These are phyloP conservation scores for Stichodactyla mertensii DNA, from an alignment of 64 coral and sea anemone genomes.

Conservation along the genomic window DNA sequence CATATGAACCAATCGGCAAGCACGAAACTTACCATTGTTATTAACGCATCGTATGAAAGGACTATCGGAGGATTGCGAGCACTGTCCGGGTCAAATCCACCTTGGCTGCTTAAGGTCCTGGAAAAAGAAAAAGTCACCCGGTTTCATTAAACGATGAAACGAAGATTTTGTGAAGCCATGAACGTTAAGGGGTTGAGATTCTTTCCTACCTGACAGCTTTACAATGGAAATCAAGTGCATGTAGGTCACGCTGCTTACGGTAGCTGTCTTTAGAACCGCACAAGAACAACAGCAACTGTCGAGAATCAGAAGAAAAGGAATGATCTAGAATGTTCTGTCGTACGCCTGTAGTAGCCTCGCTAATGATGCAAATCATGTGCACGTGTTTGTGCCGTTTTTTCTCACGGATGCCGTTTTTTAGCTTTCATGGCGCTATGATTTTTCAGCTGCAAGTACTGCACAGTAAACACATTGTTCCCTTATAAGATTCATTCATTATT, in stretches of 20 bases:
- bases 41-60: slow-evolving; percentile 73
- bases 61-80: slow-evolving; percentile 56
- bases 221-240: slow-evolving; percentile 84
- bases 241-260: slow-evolving; percentile 74
- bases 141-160: background rate
- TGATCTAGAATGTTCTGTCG: no score
- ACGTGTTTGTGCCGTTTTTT: no score
- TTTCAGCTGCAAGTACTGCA: no score
- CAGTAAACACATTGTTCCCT: no score
- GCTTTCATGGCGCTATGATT: no score
- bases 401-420: no score
- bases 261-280: slow-evolving; percentile 98
- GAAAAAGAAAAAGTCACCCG: background rate
- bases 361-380: no score
- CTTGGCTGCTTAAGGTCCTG: slow-evolving; percentile 68
- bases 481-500: no score
- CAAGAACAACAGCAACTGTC: slow-evolving; percentile 78
- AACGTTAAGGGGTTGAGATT: no score
- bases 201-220: slow-evolving; percentile 72
- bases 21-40: slow-evolving; percentile 53
- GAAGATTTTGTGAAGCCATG: no score
- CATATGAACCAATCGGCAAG: background rate
- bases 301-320: background rate
- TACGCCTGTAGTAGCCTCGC: no score
- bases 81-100: slow-evolving; percentile 71